Conservation (phyloP, 2,888 invertebrate genomes). For the Brenthis daphne region DNA sequence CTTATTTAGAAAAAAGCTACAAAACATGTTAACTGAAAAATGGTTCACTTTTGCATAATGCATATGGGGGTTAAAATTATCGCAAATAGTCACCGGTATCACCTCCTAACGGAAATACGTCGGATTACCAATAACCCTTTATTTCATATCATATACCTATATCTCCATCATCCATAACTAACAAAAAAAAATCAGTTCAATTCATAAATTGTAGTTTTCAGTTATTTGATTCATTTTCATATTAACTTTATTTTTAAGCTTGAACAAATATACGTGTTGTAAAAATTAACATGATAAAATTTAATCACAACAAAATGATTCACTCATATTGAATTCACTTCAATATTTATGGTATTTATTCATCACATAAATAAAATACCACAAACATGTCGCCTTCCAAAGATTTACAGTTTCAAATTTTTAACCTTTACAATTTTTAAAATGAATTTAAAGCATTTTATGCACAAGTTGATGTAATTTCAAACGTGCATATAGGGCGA, state of each 20-base stretch:
- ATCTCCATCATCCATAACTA: too few species aligned
- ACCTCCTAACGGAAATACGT: too few species aligned
- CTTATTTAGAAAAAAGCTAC: too few species aligned
- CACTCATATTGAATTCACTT: background rate
- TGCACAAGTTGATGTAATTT: background rate
- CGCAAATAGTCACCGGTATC: too few species aligned
- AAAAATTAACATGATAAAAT: slow-evolving; percentile 7
- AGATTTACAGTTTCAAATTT: slow-evolving; percentile 9
- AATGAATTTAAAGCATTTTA: background rate
- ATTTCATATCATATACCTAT: too few species aligned
- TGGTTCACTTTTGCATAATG: too few species aligned
- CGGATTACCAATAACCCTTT: too few species aligned
- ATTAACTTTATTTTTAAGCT: background rate
- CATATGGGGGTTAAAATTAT: too few species aligned
- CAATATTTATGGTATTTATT: background rate
- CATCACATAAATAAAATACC: slow-evolving; percentile 8
- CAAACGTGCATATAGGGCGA: slow-evolving; percentile 14
- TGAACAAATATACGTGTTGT: background rate
- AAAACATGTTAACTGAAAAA: too few species aligned
- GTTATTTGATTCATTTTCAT: background rate
- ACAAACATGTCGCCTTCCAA: slow-evolving; percentile 2
- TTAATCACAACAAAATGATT: slow-evolving; percentile 13
- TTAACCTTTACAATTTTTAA: slow-evolving; percentile 9
- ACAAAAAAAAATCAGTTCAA: too few species aligned
- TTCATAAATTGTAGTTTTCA: background rate